Conservation (phyloP, 2,888 invertebrate genomes). For the Drosophila pseudotalamancana region DNA sequence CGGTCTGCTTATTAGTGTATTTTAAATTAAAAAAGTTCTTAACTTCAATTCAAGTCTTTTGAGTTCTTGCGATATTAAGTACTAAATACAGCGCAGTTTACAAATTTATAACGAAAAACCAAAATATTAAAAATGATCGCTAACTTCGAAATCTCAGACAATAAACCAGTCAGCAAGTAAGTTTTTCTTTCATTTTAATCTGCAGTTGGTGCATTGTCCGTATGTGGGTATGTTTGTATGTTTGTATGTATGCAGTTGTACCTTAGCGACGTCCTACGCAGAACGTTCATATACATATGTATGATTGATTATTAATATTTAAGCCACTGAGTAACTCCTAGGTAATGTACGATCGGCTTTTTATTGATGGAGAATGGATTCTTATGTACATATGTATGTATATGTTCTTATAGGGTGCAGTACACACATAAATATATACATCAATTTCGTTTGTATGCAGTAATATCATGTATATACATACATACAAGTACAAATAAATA, state of each 20-base stretch:
- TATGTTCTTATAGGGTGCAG: background rate
- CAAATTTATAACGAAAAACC: conserved; percentile 15
- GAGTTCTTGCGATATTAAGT: background rate
- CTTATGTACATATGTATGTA: background rate
- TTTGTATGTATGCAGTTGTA: too few species aligned
- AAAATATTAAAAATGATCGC: conserved; percentile 72
- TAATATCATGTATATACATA: background rate
- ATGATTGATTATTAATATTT: background rate
- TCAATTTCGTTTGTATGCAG: background rate
- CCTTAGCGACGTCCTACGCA: conserved; percentile 3
- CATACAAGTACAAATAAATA: background rate
- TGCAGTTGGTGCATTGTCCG: conserved; percentile 6
- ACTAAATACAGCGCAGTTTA: background rate
- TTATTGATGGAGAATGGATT: conserved; percentile 5
- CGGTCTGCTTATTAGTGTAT: conserved; percentile 35
- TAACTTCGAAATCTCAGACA: conserved; percentile 83
- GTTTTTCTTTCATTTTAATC: conserved; percentile 65
- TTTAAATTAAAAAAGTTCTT: conserved; percentile 36
- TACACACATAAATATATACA: background rate
- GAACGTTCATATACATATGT: background rate
- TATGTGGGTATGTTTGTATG: background rate
- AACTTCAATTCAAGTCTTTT: conserved; percentile 8
- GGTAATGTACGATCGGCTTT: conserved; percentile 15
- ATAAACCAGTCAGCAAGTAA: conserved; percentile 88
- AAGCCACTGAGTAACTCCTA: background rate